A percentile compares a stretch with the other conserved stretches of the same genome.
phyloP scores from a whole-genome alignment of 2,113 vertebrate species.

The Falcunculus frontatus region DNA sequence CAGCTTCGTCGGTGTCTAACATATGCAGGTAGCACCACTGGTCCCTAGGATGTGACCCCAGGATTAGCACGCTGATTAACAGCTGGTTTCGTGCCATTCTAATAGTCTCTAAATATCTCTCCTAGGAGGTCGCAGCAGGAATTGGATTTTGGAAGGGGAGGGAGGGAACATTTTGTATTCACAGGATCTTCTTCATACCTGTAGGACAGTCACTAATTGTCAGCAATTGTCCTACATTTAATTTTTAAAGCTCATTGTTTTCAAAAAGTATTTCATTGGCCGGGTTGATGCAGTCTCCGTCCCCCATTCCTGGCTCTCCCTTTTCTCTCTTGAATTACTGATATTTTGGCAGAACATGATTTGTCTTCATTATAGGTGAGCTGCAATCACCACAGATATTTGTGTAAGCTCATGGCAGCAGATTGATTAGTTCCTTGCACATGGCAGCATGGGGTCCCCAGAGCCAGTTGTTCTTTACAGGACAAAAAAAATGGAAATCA shows the following conservation, averaged over 20 bases:
- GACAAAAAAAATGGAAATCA: constrained; percentile 48
- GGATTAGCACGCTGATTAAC: constrained; percentile 50
- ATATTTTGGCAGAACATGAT: constrained; percentile 13
- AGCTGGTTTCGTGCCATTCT: constrained; percentile 44
- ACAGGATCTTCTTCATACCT: background rate
- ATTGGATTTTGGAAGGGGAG: constrained; percentile 13
- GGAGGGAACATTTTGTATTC: constrained; percentile 25
- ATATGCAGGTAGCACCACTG: background rate
- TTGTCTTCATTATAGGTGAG: constrained; percentile 46
- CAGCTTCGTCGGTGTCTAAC: background rate
- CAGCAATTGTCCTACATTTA: constrained; percentile 34
- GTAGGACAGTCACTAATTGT: constrained; percentile 2
- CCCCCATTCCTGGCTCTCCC: background rate
- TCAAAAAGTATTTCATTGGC: background rate
- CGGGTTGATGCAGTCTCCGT: background rate
- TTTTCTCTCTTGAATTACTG: constrained; percentile 1
- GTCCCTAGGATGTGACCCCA: background rate
- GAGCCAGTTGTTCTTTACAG: constrained; percentile 24
- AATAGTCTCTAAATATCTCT: constrained; percentile 53
- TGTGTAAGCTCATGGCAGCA: constrained; percentile 1
- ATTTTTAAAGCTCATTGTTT: constrained; percentile 32
- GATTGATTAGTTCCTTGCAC: background rate
- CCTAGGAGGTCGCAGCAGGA: constrained; percentile 35
- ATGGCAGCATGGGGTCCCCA: background rate
- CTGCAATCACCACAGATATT: constrained; percentile 19